Conservation (phyloP, 2,797 vertebrate species). For the Octomys mimax region DNA sequence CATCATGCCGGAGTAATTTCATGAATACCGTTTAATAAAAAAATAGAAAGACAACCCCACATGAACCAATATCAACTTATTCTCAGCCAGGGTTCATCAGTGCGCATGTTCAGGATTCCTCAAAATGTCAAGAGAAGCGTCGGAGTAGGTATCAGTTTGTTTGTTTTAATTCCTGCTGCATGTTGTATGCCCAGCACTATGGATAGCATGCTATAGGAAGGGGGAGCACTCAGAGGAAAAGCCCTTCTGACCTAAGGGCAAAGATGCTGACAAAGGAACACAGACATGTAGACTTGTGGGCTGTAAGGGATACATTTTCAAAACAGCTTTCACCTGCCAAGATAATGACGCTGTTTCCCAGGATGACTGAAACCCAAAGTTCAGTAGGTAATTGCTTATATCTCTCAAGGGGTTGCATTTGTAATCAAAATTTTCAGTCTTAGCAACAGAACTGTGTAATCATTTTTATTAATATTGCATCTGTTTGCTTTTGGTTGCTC, state of each 20-base stretch:
- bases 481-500: slow-evolving; percentile 38
- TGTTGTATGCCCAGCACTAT: not conserved
- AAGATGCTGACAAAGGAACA: not conserved
- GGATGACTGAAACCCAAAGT: slow-evolving; percentile 51
- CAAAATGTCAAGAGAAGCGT: slow-evolving; percentile 27
- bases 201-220: not conserved
- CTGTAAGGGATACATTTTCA: not conserved
- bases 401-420: slow-evolving; percentile 57
- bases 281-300: not conserved
- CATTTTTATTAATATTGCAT: slow-evolving; percentile 49
- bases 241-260: not conserved
- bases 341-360: slow-evolving; percentile 25
- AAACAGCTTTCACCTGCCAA: slow-evolving; percentile 52
- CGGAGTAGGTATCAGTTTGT: not conserved
- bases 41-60: slow-evolving; percentile 14
- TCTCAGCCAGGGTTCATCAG: not conserved
- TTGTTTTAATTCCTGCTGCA: not conserved
- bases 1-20: not conserved
- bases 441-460: slow-evolving; percentile 29
- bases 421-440: slow-evolving; percentile 23
- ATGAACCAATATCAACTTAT: slow-evolving; percentile 58
- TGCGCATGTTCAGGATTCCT: not conserved
- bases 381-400: slow-evolving; percentile 57
- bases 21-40: slow-evolving; percentile 48
- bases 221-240: not conserved